Conservation (phyloP, 2,888 invertebrate genomes). For the Macaria notata region DNA sequence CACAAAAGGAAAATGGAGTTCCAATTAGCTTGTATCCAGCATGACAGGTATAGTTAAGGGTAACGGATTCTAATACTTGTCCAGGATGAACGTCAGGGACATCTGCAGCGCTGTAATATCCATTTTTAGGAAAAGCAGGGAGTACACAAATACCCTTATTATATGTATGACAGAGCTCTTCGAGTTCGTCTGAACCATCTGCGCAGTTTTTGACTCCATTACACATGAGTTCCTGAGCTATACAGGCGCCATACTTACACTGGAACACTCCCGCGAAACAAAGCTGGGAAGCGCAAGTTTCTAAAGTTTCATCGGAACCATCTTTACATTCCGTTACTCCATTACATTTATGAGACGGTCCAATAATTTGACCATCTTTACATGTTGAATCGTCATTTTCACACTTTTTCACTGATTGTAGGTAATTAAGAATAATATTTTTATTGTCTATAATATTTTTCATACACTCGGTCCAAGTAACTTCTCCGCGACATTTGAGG, state of each 20-base stretch:
- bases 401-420: neutral
- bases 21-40: slow-evolving; percentile 17
- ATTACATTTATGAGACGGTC: neutral
- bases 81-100: slow-evolving; percentile 1
- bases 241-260: slow-evolving; percentile 2
- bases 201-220: slow-evolving; percentile 2
- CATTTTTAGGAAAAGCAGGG: slow-evolving; percentile 5
- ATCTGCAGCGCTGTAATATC: neutral
- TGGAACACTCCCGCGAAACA: neutral
- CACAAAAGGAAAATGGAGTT: slow-evolving; percentile 10
- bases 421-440: neutral
- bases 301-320: slow-evolving; percentile 3
- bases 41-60: slow-evolving; percentile 19
- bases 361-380: neutral
- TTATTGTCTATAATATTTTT: neutral
- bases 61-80: slow-evolving; percentile 5
- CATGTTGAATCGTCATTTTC: neutral
- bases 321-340: neutral
- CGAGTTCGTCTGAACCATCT: neutral
- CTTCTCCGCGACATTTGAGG: neutral
- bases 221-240: neutral
- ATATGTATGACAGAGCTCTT: neutral
- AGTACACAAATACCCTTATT: slow-evolving; percentile 2
- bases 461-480: neutral
- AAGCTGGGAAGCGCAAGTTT: neutral